Base-by-base conservation (phyloP, 2,888 invertebrate genomes). In the Andrena fulva region DNA sequence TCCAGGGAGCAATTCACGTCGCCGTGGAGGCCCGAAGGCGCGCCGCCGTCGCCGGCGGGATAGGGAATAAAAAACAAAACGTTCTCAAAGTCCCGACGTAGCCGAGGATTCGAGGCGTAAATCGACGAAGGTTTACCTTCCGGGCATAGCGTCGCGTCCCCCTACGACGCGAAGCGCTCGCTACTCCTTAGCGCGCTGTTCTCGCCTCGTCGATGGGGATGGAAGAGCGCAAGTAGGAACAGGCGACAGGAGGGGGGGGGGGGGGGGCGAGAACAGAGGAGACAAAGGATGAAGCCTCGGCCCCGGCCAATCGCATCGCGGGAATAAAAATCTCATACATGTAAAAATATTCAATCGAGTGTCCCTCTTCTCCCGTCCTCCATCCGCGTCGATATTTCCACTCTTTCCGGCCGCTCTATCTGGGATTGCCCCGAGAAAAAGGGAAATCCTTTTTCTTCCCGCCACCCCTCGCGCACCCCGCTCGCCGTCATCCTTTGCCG, bases 271-370 rank as follows among this genome's bases (percentile, higher is more conserved):
- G 56, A 59, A 52, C 60, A 20, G 70, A 63, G 64, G 35, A 73
- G 77, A 84, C 75, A 85, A 82, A 77, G 78, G 63, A 81, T 35
- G 70, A 85, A 85, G 70, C 76, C 16, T 59, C 67, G 60, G 42
- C 16, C 74, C 64, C 73, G 80, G 72, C 87, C 84, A 89, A 88
- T 88, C 81, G 85, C 86, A 75, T 80, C 77, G 75, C 82, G 80
- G 78, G 87, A 87, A 87, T 89, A 90, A 89, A 91, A 92, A 92
- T 92, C 91, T 92, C 92, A 92, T 91, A 89, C 91, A 92, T 92
- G 92, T 89, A 88, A 91, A 92, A 90, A 92, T 92, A 92, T 92
- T 92, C 91, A 90, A 92, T 92, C 89, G 89, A 88, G 85, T 86
- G 86, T 78, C 82, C 81, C 72, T 64, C 62, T 66, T 72, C 73